A percentile compares a stretch with the other conserved stretches of the same genome.
Evolutionary conservation across 2,113 vertebrate species (phyloP).

Genomic region (Corydoras sp.): DNA sequence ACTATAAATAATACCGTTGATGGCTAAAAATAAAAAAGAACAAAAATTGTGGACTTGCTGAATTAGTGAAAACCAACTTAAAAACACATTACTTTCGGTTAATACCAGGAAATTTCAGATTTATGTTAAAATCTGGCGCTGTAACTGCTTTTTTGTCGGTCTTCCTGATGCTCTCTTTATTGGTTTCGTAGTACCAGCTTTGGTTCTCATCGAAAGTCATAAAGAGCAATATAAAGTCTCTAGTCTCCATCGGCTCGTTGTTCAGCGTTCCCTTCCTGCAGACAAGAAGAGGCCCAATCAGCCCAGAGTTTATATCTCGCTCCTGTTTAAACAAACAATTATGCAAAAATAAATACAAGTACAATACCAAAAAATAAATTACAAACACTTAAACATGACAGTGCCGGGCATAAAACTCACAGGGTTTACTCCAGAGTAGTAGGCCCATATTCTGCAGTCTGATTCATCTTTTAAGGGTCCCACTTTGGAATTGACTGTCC

Average conservation of each 20-base stretch:
- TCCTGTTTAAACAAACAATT: conserved; percentile 65
- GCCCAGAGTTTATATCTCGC: conserved; percentile 83
- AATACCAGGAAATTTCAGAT: conserved; percentile 79
- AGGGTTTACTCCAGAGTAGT: conserved; percentile 86
- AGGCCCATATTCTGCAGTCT: conserved; percentile 82
- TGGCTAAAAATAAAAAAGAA: conserved; percentile 64
- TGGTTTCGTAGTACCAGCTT: conserved; percentile 86
- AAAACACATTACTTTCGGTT: too few species aligned
- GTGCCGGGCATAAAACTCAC: conserved; percentile 60
- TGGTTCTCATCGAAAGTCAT: conserved; percentile 92
- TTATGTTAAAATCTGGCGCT: conserved; percentile 51
- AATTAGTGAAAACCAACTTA: too few species aligned
- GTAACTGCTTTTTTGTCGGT: conserved; percentile 40
- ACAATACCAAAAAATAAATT: too few species aligned
- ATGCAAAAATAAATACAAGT: not conserved
- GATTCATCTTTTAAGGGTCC: conserved; percentile 69
- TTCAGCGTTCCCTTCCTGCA: conserved; percentile 76
- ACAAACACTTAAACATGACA: too few species aligned
- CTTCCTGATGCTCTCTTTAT: conserved; percentile 54
- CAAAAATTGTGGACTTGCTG: not conserved
- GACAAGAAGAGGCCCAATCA: conserved; percentile 88
- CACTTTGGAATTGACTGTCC: conserved; percentile 66
- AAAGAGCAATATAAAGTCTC: conserved; percentile 85
- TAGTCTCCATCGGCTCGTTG: conserved; percentile 32
- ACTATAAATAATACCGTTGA: conserved; percentile 83